Evolutionary conservation across 2,797 vertebrate species (phyloP), one percentile per base, ranked within the genome.

Genomic region (Nannoperca australis): DNA sequence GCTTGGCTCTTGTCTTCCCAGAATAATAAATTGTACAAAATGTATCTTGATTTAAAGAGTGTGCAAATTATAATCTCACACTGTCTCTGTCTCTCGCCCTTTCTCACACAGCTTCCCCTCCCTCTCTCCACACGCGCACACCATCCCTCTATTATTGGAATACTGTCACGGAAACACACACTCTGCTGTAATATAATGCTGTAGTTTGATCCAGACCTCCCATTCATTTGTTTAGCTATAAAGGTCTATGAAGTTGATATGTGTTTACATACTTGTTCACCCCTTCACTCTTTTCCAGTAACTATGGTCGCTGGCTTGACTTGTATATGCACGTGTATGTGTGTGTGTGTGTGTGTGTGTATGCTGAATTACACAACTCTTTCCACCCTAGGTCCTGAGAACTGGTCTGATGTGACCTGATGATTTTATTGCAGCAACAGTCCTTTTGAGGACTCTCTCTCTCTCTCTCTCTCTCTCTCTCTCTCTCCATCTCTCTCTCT

Each of bases 261-360:
- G 86, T 94, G 94, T 94, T 94, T 93, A 93, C 91, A 93, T 91
- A 93, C 93, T 94, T 94, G 91, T 92, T 92, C 92, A 91, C 91
- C 90, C 92, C 90, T 92, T 81, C 88, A 78, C 88, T 93, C 76
- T 90, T 92, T 93, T 94, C 92, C 93, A 93, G 82, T 88, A 84
- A 93, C 88, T 85, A 88, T 80, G 84, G 88, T 80, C 47, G 69
- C 85, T 82, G 88, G 88, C 82, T 74, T 78, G 62, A 83, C 73
- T 82, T 76, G 81, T 73, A 38, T 82, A 59, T 78, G 54, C 63
- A 59, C 72, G 27, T 32, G 8, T 56, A 38, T 45, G 6, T 68
- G 32, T 40, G 55, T 68, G 47, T 66, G 60, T 69, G 79, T 64
- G 49, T 64, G 71, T 55, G 64, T 62, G 71, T 60, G 74, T 67